These are phyloP conservation scores for Lissonota sp. DNA, from an alignment of 2,888 invertebrate species.

Conservation along the genomic window DNA sequence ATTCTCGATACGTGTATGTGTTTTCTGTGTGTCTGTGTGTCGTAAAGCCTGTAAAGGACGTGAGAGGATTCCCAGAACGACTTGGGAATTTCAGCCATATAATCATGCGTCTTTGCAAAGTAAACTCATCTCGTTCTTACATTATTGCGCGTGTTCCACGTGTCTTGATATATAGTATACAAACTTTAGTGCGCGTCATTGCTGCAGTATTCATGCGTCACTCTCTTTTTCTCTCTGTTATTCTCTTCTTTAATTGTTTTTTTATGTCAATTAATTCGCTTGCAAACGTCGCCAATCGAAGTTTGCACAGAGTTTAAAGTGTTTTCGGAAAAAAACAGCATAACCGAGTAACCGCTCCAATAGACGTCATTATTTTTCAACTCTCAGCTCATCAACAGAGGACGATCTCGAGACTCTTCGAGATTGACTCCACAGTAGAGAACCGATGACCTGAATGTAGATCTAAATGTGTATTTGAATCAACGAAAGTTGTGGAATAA, in stretches of 20 bases:
- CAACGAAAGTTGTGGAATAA: no score
- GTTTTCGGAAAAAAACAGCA: slow-evolving; percentile 16
- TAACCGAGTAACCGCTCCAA: slow-evolving; percentile 26
- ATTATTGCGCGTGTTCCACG: slow-evolving; percentile 50
- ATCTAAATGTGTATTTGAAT: no score
- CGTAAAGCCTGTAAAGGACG: slow-evolving; percentile 31
- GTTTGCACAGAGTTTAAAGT: slow-evolving; percentile 37
- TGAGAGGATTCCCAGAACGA: slow-evolving; percentile 49
- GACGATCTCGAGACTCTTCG: slow-evolving; percentile 16
- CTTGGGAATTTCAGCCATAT: slow-evolving; percentile 47
- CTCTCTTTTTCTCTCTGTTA: background rate
- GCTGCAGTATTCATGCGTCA: slow-evolving; percentile 41
- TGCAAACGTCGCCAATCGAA: slow-evolving; percentile 12
- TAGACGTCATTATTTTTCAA: slow-evolving; percentile 22
- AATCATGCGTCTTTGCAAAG: slow-evolving; percentile 57
- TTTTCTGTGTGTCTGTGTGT: slow-evolving; percentile 3
- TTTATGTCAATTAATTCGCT: slow-evolving; percentile 12
- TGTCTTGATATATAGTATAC: slow-evolving; percentile 8
- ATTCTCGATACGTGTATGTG: slow-evolving; percentile 14
- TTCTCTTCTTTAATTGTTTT: slow-evolving; percentile 29
- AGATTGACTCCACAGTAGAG: slow-evolving; percentile 8
- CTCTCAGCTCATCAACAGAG: slow-evolving; percentile 26
- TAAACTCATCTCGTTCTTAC: slow-evolving; percentile 58
- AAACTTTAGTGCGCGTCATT: slow-evolving; percentile 25
- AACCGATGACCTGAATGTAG: background rate